Conservation (phyloP, 2,888 invertebrate species). For the Lepas anatifera region DNA sequence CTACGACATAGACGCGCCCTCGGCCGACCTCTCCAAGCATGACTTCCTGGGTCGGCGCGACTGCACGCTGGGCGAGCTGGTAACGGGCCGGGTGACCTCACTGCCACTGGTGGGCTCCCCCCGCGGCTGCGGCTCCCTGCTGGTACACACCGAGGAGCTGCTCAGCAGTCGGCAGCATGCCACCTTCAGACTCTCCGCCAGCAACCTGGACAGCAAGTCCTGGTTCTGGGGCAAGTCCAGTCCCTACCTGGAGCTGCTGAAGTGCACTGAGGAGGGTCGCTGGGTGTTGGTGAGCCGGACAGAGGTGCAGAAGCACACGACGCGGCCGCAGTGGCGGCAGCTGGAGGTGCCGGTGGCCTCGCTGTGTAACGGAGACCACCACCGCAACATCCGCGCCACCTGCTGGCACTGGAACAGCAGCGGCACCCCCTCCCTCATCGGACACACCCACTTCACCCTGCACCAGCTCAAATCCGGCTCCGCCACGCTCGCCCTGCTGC, state of each 20-base stretch:
- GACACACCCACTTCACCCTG: slow-evolving; percentile 26
- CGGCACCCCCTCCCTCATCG: slow-evolving; percentile 28
- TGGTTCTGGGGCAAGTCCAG: slow-evolving; percentile 32
- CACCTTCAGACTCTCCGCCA: slow-evolving; percentile 30
- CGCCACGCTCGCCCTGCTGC: slow-evolving; percentile 31
- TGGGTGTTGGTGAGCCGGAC: slow-evolving; percentile 23
- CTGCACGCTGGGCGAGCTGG: slow-evolving; percentile 34
- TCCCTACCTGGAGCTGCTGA: slow-evolving; percentile 34
- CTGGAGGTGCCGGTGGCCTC: slow-evolving; percentile 33
- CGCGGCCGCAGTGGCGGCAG: slow-evolving; percentile 43
- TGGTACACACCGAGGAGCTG: slow-evolving; percentile 34
- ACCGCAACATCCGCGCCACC: slow-evolving; percentile 37
- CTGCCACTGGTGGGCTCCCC: slow-evolving; percentile 17
- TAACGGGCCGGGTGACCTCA: slow-evolving; percentile 18
- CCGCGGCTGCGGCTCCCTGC: slow-evolving; percentile 26
- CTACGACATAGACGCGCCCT: slow-evolving; percentile 24
- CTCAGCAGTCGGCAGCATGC: slow-evolving; percentile 32
- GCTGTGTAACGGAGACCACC: slow-evolving; percentile 37
- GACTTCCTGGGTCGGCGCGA: slow-evolving; percentile 37
- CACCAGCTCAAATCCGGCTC: slow-evolving; percentile 19
- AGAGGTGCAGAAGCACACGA: slow-evolving; percentile 39
- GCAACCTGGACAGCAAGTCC: slow-evolving; percentile 31
- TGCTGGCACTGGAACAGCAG: slow-evolving; percentile 33
- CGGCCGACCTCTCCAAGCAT: slow-evolving; percentile 24
- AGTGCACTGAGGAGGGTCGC: slow-evolving; percentile 35